Conservation (phyloP, 2,113 vertebrate species). For the Ardeotis arabs region DNA sequence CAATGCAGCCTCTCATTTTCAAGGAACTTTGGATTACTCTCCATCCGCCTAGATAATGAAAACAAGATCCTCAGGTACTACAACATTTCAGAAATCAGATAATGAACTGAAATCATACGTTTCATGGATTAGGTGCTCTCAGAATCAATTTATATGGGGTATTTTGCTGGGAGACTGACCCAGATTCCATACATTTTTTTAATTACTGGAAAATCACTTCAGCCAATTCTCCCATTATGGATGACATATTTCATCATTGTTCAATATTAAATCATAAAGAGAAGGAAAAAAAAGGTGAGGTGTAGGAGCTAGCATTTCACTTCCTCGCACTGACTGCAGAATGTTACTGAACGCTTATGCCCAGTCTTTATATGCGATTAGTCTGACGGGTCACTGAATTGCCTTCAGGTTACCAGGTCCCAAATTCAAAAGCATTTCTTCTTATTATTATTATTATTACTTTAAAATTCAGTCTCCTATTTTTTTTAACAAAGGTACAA, state of each 20-base stretch:
- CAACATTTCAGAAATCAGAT: slow-evolving; percentile 22
- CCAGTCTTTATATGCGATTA: not conserved
- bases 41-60: not conserved
- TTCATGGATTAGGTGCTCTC: slow-evolving; percentile 17
- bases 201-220: slow-evolving; percentile 57
- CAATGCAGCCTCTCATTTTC: not conserved
- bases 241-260: slow-evolving; percentile 7
- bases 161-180: slow-evolving; percentile 42
- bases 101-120: slow-evolving; percentile 43
- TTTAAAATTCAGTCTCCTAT: slow-evolving; percentile 32
- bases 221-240: slow-evolving; percentile 15
- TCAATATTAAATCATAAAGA: slow-evolving; percentile 38
- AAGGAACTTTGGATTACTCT: not conserved
- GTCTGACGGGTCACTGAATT: slow-evolving; percentile 42
- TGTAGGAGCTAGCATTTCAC: slow-evolving; percentile 11
- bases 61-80: slow-evolving; percentile 27
- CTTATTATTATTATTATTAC: slow-evolving; percentile 63
- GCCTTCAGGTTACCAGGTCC: slow-evolving; percentile 17
- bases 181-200: slow-evolving; percentile 53
- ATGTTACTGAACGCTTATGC: not conserved
- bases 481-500: slow-evolving; percentile 49
- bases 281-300: not conserved
- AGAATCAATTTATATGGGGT: slow-evolving; percentile 27
- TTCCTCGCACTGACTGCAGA: not conserved
- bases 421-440: slow-evolving; percentile 43